Conservation (phyloP, 2,113 vertebrate genomes). For the Rhinogobius similis region DNA sequence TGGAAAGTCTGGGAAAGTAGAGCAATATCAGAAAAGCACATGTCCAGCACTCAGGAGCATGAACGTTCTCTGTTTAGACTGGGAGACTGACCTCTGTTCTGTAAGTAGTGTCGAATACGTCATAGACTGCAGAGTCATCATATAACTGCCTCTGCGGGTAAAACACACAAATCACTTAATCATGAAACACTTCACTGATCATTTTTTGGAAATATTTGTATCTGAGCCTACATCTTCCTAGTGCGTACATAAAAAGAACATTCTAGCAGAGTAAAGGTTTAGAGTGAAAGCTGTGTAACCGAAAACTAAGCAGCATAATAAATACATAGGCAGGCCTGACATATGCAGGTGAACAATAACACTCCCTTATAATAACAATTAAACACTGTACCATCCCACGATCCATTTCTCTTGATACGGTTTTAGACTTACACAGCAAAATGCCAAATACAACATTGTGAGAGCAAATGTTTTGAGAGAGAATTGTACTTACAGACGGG, state of each 20-base stretch:
- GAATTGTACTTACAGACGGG: slow-evolving; percentile 80
- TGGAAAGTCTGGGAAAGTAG: slow-evolving; percentile 84
- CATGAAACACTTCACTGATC: slow-evolving; percentile 11
- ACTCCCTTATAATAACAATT: slow-evolving; percentile 36
- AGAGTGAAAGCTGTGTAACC: slow-evolving; percentile 35
- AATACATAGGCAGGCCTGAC: slow-evolving; percentile 50
- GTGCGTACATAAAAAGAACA: slow-evolving; percentile 7
- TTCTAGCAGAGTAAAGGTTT: slow-evolving; percentile 12
- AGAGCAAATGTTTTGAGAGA: background rate
- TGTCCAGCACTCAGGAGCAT: background rate
- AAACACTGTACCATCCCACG: background rate
- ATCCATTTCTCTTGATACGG: background rate
- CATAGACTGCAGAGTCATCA: slow-evolving; percentile 81
- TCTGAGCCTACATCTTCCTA: background rate
- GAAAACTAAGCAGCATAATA: slow-evolving; percentile 36
- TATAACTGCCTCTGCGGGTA: slow-evolving; percentile 82
- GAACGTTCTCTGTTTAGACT: background rate
- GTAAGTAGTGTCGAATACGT: slow-evolving; percentile 78
- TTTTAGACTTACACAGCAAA: background rate
- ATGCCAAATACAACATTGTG: background rate
- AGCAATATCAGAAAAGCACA: background rate
- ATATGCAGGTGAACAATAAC: slow-evolving; percentile 36
- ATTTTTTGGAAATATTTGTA: slow-evolving; percentile 28
- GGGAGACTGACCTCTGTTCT: slow-evolving; percentile 84
- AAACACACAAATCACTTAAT: slow-evolving; percentile 31